Evolutionary conservation across 2,113 vertebrate genomes (phyloP), one percentile per base, ranked within the genome.

Genomic region (Psettodes erumei): DNA sequence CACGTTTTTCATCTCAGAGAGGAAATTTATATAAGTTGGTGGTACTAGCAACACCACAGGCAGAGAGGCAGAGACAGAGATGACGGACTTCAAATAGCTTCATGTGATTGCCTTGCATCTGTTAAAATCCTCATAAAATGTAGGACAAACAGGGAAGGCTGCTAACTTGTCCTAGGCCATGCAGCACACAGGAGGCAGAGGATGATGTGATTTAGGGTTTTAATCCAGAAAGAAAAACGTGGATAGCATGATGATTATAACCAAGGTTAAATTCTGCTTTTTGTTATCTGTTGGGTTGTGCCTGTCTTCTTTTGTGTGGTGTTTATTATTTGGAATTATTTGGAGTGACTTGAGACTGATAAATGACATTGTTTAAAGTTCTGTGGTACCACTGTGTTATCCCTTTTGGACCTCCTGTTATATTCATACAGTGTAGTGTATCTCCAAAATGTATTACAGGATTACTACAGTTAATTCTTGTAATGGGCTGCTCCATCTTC

Each of bases 111-210:
- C 40, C 19, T 35, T 1, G 2, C 38, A 37, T 78, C 69, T 11
- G 67, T 77, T 79, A 59, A 84, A 89, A 88, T 84, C 87, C 72
- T 82, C 69, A 74, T 32, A 32, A 71, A 86, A 85, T 82, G 68
- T 82, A 78, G 80, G 78, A 40, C 78, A 84, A 81, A 80, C 84
- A 74, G 78, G 80, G 70, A 80, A 82, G 58, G 82, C 74, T 77
- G 32, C 64, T 56, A 75, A 85, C 67, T 79, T 81, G 74, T 61
- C 32, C 75, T 59, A 2, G 5, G 32, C 21, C 27, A 10, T 30
- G 27, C 61, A 50, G 43, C 23, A 35, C 70, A 62, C 32, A 27
- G 53, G 61, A 59, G 45, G 58, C 54, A 81, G 67, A 75, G 72
- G 66, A 88, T 82, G 69, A 88, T 85, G 79, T 48, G 59, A 74